Percentiles rank a stretch among this genome's conserved stretches.
phyloP scores from a whole-genome alignment of 2,888 invertebrate species.

The Xestoiulus laeticollis region DNA sequence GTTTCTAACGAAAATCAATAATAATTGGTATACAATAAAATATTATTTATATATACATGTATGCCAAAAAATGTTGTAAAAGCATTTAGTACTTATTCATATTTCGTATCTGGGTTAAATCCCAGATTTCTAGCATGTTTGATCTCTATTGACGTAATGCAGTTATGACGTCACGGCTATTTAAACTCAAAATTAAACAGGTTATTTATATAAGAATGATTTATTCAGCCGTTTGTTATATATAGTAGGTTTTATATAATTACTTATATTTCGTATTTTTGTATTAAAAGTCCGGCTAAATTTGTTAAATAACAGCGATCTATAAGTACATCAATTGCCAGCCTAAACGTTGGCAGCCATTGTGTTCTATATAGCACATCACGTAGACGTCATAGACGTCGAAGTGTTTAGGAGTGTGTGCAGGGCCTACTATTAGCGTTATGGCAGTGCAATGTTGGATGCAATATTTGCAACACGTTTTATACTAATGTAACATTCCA shows the following conservation, averaged over 20 bases:
- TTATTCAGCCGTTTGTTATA: too few relatives aligned
- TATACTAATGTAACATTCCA: not conserved
- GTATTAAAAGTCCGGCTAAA: not conserved
- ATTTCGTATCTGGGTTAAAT: too few relatives aligned
- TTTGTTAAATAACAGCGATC: not conserved
- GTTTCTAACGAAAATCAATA: too few relatives aligned
- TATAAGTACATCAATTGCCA: not conserved
- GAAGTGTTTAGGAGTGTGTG: not conserved
- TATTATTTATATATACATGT: too few relatives aligned
- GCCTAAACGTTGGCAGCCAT: not conserved
- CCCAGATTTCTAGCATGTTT: too few relatives aligned
- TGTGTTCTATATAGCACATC: slow-evolving; percentile 20
- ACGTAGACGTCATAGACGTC: not conserved
- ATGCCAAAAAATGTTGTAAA: too few relatives aligned
- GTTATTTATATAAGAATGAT: too few relatives aligned
- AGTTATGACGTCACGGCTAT: not conserved
- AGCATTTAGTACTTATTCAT: too few relatives aligned
- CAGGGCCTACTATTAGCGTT: not conserved
- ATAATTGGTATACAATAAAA: too few relatives aligned
- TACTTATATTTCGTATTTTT: not conserved
- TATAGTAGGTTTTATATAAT: too few relatives aligned
- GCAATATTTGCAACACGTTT: not conserved
- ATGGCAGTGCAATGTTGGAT: not conserved
- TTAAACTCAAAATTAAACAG: too few relatives aligned
- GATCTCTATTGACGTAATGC: not conserved